Percentiles rank a stretch among this genome's conserved stretches.
phyloP scores from a whole-genome alignment of 2,113 vertebrate species.

The Numenius arquata region DNA sequence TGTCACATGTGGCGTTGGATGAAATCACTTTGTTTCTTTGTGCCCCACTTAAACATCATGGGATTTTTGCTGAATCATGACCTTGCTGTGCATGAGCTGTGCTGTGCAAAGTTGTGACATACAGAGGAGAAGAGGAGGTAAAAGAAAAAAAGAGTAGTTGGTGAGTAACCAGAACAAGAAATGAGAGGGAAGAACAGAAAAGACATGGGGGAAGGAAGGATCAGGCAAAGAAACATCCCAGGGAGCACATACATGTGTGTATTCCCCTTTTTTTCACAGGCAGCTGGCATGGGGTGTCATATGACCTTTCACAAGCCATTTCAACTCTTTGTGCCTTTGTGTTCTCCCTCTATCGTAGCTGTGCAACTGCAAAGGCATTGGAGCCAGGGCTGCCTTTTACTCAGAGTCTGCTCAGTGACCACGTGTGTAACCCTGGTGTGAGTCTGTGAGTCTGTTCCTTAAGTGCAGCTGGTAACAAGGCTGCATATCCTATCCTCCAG shows the following conservation, averaged over 20 bases:
- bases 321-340: neutral
- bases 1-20: neutral
- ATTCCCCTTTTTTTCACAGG: neutral
- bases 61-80: neutral
- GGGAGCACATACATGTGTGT: rapidly evolving
- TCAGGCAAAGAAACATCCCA: neutral
- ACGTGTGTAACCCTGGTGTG: neutral
- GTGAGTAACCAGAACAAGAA: neutral
- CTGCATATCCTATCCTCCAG: neutral
- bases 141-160: neutral
- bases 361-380: neutral
- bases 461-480: neutral
- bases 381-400: neutral
- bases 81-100: neutral
- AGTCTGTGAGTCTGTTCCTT: neutral
- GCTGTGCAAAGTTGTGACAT: neutral
- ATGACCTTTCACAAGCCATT: neutral
- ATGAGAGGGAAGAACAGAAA: neutral
- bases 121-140: neutral
- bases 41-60: neutral
- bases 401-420: neutral
- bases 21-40: neutral
- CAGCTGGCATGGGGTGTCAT: neutral
- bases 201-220: neutral
- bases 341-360: neutral